Base-by-base conservation (phyloP, 2,113 vertebrate genomes). In the Ochotona curzoniae region DNA sequence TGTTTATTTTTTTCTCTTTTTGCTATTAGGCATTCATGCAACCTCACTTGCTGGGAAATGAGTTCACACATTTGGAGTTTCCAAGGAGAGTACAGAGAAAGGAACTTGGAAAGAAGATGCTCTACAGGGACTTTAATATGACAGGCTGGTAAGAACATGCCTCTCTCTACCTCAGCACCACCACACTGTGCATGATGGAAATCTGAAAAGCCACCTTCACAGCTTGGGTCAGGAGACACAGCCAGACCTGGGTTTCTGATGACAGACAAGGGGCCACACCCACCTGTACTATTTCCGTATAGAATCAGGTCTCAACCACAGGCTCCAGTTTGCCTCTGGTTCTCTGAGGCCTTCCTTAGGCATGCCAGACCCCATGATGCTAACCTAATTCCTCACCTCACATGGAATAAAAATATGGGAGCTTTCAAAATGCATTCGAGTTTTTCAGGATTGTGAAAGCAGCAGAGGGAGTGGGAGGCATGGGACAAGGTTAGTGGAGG, bases 31-130 rank as follows among this genome's bases (percentile, higher is more conserved):
- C 99, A 90, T 99, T 98, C 96, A 99, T 99, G 98, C 99, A 99
- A 98, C 99, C 99, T 83, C 99, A 99, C 96, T 98, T 99, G 97
- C 98, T 99, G 92, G 99, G 99, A 97, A 99, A 99, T 82, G 99
- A 99, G 91, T 99, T 99, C 98, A 99, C 99, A n/a, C 99, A 99
- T 98, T 98, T 99, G 97, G 99, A 99, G 98, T 99, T 99, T 98
- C 99, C 99, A 96, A 98, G 99, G 97, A 98, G 99, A 94, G 99
- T 99, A 70, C 99, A 99, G 96, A 99, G 99, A 96, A 99, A 99
- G 96, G 99, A 99, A 95, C 98, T 99, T 94, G 99, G 99, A 71
- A 99, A 99, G 98, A 99, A 98, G 97, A 99, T 99, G 99, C 98
- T 99, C 89, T 99, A 99, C 98, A 98, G 99, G 92, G 99, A 99